These are phyloP conservation scores for Hippotragus niger DNA, from an alignment of 2,113 vertebrate species.

Conservation along the genomic window DNA sequence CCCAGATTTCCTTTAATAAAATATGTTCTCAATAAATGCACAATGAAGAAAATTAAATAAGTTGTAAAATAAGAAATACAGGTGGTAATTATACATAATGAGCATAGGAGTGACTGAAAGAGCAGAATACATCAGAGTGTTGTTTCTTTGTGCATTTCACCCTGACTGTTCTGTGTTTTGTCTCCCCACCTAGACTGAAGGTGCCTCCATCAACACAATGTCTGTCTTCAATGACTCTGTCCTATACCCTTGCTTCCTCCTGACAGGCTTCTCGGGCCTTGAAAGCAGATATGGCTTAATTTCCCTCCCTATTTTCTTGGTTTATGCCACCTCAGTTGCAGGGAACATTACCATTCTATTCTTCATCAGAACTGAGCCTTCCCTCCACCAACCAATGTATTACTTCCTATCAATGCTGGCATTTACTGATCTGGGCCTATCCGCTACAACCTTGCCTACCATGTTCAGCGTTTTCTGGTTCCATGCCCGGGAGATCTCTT, in stretches of 20 bases:
- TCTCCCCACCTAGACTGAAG: neutral
- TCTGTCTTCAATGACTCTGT: slow-evolving; percentile 62
- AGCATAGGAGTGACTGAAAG: neutral
- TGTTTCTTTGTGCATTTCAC: neutral
- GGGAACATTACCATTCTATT: slow-evolving; percentile 69
- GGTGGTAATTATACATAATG: neutral
- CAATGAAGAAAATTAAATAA: neutral
- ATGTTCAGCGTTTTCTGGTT: slow-evolving; percentile 73
- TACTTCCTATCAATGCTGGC: slow-evolving; percentile 69
- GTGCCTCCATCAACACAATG: neutral
- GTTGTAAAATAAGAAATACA: neutral
- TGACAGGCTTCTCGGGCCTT: slow-evolving; percentile 58
- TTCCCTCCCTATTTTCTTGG: slow-evolving; percentile 59
- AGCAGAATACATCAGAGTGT: neutral
- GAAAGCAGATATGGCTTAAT: slow-evolving; percentile 57
- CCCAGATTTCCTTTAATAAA: neutral
- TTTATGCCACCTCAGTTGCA: slow-evolving; percentile 60
- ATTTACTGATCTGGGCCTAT: slow-evolving; percentile 68
- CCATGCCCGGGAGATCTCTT: slow-evolving; percentile 53
- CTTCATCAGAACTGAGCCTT: slow-evolving; percentile 56
- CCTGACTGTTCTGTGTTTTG: neutral
- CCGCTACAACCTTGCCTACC: slow-evolving; percentile 56
- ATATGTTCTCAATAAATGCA: neutral
- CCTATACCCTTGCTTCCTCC: slow-evolving; percentile 42
- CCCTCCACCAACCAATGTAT: slow-evolving; percentile 74